Conservation (phyloP, 2,113 vertebrate species). For the Platysternon megacephalum region DNA sequence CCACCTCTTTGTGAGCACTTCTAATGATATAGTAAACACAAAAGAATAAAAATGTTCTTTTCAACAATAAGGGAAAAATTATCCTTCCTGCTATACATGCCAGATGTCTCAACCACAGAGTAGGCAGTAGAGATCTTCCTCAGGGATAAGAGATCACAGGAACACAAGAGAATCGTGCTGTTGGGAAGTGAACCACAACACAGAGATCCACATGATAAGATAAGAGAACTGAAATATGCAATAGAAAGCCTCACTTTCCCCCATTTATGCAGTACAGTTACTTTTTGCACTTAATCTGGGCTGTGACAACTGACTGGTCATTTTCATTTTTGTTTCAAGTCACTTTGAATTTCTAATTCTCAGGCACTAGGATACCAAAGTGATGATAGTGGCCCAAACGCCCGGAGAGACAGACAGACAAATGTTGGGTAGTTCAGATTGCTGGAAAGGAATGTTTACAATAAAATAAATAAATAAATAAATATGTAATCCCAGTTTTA, state of each 20-base stretch:
- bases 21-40: neutral
- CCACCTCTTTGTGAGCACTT: neutral
- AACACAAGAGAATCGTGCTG: neutral
- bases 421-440: neutral
- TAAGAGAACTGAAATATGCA: neutral
- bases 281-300: neutral
- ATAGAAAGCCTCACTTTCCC: neutral
- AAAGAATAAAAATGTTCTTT: neutral
- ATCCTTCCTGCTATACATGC: neutral
- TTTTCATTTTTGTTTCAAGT: neutral
- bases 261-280: neutral
- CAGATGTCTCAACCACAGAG: neutral
- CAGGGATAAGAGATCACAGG: neutral
- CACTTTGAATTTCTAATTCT: neutral
- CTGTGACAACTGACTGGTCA: neutral
- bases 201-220: neutral
- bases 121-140: neutral
- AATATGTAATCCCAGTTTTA: neutral
- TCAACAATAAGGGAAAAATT: neutral
- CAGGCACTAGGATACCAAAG: neutral
- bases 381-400: neutral
- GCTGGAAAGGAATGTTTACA: neutral
- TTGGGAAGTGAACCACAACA: fast-evolving
- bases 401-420: neutral
- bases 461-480: neutral